Evolutionary conservation across 2,113 vertebrate species (phyloP).

Genomic region (Sebastes schlegelii): DNA sequence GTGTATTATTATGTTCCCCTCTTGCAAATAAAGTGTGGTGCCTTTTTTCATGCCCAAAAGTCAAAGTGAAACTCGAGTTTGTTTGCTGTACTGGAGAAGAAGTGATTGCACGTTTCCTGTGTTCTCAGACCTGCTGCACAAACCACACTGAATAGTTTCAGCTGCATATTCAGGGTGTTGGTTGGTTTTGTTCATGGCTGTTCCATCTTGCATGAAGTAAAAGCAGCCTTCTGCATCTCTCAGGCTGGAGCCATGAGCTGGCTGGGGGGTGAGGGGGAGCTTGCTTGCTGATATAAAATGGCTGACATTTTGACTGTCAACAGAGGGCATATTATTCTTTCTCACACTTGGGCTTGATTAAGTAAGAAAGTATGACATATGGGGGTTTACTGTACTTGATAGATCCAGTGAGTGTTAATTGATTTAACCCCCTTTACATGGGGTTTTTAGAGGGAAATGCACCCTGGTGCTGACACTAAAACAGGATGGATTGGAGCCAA

Average conservation of each 20-base stretch:
- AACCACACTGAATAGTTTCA: constrained; percentile 52
- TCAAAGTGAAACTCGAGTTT: constrained; percentile 71
- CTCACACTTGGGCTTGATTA: background rate
- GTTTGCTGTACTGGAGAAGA: constrained; percentile 40
- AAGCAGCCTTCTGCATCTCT: constrained; percentile 47
- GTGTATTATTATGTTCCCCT: constrained; percentile 6
- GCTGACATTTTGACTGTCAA: constrained; percentile 82
- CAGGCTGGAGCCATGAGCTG: constrained; percentile 69
- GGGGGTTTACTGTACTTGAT: background rate
- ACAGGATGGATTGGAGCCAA: background rate
- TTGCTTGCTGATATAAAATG: constrained; percentile 79
- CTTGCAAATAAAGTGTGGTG: constrained; percentile 63
- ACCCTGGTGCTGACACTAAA: constrained; percentile 10
- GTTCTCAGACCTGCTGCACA: constrained; percentile 49
- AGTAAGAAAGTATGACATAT: background rate
- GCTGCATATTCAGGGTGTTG: constrained; percentile 48
- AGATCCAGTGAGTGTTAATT: background rate
- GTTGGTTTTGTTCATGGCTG: constrained; percentile 47
- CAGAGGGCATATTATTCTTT: constrained; percentile 67
- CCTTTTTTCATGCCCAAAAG: constrained; percentile 37
- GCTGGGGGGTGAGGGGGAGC: constrained; percentile 63
- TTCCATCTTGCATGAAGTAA: constrained; percentile 65
- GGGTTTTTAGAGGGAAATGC: background rate
- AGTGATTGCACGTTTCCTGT: constrained; percentile 74
- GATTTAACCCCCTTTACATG: background rate